phyloP scores from a whole-genome alignment of 2,113 vertebrate species.

The Falco punctatus region DNA sequence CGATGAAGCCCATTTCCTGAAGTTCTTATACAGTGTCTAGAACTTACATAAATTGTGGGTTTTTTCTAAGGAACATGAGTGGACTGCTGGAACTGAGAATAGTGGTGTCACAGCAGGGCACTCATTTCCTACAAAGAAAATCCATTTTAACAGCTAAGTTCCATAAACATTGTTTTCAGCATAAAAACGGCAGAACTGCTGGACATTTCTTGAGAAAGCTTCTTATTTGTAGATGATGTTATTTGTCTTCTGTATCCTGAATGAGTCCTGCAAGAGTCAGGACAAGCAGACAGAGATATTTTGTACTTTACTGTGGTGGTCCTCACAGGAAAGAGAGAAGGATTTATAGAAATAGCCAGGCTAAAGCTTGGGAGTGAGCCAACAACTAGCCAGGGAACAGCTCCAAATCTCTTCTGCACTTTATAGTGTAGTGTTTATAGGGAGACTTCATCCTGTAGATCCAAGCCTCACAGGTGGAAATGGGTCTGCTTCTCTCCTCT shows the following conservation, averaged over 20 bases:
- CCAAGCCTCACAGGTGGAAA: not conserved
- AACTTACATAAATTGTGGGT: not conserved
- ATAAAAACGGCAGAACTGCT: not conserved
- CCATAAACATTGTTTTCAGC: not conserved
- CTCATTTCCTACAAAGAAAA: conserved; percentile 21
- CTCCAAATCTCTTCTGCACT: not conserved
- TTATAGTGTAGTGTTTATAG: not conserved
- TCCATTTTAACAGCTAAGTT: not conserved
- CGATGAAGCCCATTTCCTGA: conserved; percentile 20
- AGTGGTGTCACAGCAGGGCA: not conserved
- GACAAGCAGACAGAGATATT: not conserved
- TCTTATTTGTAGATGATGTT: not conserved
- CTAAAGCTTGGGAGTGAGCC: not conserved
- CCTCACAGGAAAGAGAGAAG: not conserved
- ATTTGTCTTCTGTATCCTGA: not conserved
- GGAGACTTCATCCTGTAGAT: not conserved
- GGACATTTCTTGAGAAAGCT: not conserved
- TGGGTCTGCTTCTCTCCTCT: not conserved
- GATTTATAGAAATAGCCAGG: not conserved
- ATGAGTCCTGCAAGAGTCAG: not conserved
- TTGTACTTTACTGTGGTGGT: not conserved
- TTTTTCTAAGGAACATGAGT: not conserved
- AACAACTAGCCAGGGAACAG: not conserved
- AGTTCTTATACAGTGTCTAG: not conserved
- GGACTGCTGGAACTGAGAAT: not conserved